phyloP scores from a whole-genome alignment of 2,888 invertebrate genomes.

The Adineta ricciae region DNA sequence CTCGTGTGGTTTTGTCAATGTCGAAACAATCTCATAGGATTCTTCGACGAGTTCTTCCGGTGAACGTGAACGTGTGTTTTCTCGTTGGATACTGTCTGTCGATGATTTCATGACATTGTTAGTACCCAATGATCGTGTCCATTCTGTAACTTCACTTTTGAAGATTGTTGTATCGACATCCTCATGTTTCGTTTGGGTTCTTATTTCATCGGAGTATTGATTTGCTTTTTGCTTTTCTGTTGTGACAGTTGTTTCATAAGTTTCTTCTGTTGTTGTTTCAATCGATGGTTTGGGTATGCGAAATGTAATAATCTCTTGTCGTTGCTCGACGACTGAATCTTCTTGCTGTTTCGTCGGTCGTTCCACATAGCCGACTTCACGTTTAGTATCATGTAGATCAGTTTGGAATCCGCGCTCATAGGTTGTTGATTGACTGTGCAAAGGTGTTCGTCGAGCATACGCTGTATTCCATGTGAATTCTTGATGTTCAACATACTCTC shows the following conservation, averaged over 20 bases:
- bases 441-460: not conserved
- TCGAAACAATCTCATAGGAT: slow-evolving; percentile 7
- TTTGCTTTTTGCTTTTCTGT: not conserved
- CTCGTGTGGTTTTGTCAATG: not conserved
- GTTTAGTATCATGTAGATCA: slow-evolving; percentile 8
- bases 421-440: slow-evolving; percentile 9
- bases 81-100: not conserved
- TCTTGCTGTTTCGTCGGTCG: not conserved
- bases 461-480: slow-evolving; percentile 5
- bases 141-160: not conserved
- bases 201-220: not conserved
- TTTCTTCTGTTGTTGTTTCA: slow-evolving; percentile 16
- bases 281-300: not conserved
- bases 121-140: not conserved
- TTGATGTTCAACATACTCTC: not conserved
- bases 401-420: not conserved
- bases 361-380: slow-evolving; percentile 4
- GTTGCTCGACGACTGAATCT: not conserved
- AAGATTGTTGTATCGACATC: not conserved
- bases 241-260: not conserved
- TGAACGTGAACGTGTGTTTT: not conserved
- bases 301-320: slow-evolving; percentile 13
- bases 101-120: not conserved
- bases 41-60: slow-evolving; percentile 14
- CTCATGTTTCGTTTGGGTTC: not conserved